phyloP scores from a whole-genome alignment of 2,113 vertebrate genomes.

The Donacobius atricapilla region DNA sequence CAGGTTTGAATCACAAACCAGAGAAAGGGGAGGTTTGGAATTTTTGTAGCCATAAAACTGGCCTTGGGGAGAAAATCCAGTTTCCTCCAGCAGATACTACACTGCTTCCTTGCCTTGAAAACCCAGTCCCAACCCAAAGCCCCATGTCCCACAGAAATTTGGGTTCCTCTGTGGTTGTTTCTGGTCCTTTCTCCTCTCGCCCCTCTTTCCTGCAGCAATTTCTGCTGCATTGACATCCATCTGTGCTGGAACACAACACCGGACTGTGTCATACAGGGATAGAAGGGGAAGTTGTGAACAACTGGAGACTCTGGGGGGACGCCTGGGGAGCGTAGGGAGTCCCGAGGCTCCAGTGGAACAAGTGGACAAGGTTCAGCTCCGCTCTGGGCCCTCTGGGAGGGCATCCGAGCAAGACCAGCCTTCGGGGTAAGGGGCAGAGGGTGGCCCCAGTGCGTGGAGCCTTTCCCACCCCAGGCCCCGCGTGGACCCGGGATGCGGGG shows the following conservation, averaged over 20 bases:
- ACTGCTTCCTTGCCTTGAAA: background rate
- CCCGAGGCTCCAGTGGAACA: rapidly evolving
- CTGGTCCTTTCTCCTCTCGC: background rate
- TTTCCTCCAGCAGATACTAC: rapidly evolving
- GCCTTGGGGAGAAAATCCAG: background rate
- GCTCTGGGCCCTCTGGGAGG: background rate
- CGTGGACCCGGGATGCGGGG: background rate
- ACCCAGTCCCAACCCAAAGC: rapidly evolving
- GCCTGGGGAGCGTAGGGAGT: rapidly evolving
- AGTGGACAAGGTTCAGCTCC: background rate
- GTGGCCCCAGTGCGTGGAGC: rapidly evolving
- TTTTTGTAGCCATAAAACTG: background rate
- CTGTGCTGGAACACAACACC: rapidly evolving
- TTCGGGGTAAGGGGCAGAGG: background rate
- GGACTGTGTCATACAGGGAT: rapidly evolving
- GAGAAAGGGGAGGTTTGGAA: background rate
- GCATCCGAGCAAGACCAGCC: background rate
- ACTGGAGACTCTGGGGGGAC: rapidly evolving
- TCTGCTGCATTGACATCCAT: background rate
- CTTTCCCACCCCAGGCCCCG: background rate
- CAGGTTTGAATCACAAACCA: rapidly evolving
- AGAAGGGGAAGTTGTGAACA: background rate
- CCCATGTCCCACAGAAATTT: rapidly evolving
- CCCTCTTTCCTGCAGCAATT: background rate
- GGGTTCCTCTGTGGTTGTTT: background rate